Percentiles rank a stretch among this genome's conserved stretches.
Evolutionary conservation across 2,113 vertebrate species (phyloP).

Genomic region (Pica pica): DNA sequence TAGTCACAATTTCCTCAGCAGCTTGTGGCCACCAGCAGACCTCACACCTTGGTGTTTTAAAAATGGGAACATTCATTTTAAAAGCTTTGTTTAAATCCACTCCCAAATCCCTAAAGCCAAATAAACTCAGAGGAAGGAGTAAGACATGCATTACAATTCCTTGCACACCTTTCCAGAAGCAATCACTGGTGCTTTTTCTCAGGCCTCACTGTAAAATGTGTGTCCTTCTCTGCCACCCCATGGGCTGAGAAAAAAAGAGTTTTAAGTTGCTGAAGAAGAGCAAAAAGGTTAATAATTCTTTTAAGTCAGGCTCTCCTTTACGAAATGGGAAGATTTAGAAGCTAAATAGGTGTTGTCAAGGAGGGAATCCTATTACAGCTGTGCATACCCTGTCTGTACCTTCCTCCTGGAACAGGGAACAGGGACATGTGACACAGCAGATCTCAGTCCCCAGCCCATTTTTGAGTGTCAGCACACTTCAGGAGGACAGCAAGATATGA

Average conservation of each 20-base stretch:
- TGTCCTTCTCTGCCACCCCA: not conserved
- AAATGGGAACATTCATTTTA: not conserved
- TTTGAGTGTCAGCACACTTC: not conserved
- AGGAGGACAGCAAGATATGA: not conserved
- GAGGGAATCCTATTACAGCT: not conserved
- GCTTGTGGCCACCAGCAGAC: not conserved
- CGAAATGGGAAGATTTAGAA: not conserved
- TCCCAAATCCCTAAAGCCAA: not conserved
- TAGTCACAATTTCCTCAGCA: not conserved
- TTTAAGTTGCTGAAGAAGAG: not conserved
- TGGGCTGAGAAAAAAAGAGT: not conserved
- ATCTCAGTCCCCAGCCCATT: not conserved
- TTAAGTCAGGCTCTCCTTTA: not conserved
- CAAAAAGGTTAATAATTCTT: not conserved
- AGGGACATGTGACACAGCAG: not conserved
- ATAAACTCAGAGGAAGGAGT: not conserved
- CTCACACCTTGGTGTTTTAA: not conserved
- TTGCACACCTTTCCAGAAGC: not conserved
- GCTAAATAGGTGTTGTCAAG: not conserved
- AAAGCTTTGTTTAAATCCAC: conserved; percentile 16
- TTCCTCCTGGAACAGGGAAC: not conserved
- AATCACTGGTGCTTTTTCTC: not conserved
- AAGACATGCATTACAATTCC: not conserved
- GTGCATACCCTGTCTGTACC: not conserved
- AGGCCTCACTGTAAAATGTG: not conserved